Base-by-base conservation (phyloP, 2,113 vertebrate species). In the Pandion haliaetus region DNA sequence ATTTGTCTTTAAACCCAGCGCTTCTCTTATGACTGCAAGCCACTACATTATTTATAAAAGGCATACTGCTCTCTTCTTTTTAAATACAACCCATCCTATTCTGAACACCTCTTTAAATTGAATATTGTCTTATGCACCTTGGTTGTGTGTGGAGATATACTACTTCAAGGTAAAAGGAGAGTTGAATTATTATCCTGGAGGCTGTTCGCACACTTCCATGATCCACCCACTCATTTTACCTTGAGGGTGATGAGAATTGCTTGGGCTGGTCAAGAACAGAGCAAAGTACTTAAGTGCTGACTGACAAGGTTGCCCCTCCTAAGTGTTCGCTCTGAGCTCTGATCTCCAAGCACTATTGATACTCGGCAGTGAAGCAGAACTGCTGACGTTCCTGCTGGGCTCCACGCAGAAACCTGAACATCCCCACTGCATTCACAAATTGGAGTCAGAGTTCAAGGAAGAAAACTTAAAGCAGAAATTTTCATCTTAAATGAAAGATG, bases 301-400 rank as follows among this genome's bases (percentile, higher is more conserved):
- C 91, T 96, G 95, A 97, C 97, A 95, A 89, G 95, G 93, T 72
- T 96, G 96, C 81, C 93, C 95, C 88, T 97, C 83, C 96, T 90
- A 91, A 93, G 78, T 11, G 88, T 62, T 95, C 25, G 1, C 74
- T 94, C 88, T 93, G 88, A 97, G 96, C 92, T 97, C 94, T 96
- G 94, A 94, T 95, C 96, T 93, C 84, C 1, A 7, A 87, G 77
- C 72, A 57, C 94, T 95, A 79, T 91, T 96, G 95, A 95, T 92
- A 96, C 91, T 80, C 20, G 1, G 86, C 95, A 95, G 83, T 50
- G 95, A 89, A 97, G 97, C 91, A 94, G 93, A 97, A 96, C 94
- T 91, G 95, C 93, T 97, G 95, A 97, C 66, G 29, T 66, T 82
- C 86, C 86, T 3, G 28, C 92, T 49, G 88, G 83, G 52, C 78